phyloP scores from a whole-genome alignment of 2,888 invertebrate species.

The Pyrgus malvae region DNA sequence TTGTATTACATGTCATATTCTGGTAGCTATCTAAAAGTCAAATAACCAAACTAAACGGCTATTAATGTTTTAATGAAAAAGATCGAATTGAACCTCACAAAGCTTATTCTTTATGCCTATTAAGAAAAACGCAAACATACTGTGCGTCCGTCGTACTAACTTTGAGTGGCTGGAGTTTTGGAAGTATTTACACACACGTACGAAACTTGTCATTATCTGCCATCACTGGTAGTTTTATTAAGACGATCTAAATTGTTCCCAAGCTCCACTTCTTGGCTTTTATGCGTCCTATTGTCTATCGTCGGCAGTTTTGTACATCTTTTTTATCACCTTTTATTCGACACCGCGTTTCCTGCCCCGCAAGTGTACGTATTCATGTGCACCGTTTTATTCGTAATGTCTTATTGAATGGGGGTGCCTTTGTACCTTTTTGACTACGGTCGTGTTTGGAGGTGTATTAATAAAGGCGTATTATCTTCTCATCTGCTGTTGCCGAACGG shows the following conservation, averaged over 20 bases:
- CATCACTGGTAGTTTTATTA: slow-evolving; percentile 40
- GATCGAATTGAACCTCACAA: no score
- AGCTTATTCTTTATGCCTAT: no score
- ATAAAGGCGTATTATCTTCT: slow-evolving; percentile 63
- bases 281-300: slow-evolving; percentile 53
- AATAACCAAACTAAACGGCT: no score
- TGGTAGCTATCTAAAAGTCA: no score
- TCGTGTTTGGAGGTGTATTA: slow-evolving; percentile 63
- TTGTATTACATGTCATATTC: no score
- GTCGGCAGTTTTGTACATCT: slow-evolving; percentile 50
- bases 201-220: slow-evolving; percentile 45
- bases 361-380: slow-evolving; percentile 66
- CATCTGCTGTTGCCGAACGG: slow-evolving; percentile 46
- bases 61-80: no score
- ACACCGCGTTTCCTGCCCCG: slow-evolving; percentile 77
- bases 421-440: slow-evolving; percentile 78
- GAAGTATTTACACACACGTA: slow-evolving; percentile 19
- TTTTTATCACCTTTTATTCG: slow-evolving; percentile 60
- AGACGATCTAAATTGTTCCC: slow-evolving; percentile 46
- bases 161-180: slow-evolving; percentile 20
- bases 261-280: slow-evolving; percentile 53
- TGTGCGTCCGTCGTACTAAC: slow-evolving; percentile 6
- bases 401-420: slow-evolving; percentile 65
- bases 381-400: slow-evolving; percentile 54
- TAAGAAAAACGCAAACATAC: no score